Evolutionary conservation across 2,113 vertebrate species (phyloP), one percentile per base, ranked within the genome.

Genomic region (Nothoprocta pentlandii): DNA sequence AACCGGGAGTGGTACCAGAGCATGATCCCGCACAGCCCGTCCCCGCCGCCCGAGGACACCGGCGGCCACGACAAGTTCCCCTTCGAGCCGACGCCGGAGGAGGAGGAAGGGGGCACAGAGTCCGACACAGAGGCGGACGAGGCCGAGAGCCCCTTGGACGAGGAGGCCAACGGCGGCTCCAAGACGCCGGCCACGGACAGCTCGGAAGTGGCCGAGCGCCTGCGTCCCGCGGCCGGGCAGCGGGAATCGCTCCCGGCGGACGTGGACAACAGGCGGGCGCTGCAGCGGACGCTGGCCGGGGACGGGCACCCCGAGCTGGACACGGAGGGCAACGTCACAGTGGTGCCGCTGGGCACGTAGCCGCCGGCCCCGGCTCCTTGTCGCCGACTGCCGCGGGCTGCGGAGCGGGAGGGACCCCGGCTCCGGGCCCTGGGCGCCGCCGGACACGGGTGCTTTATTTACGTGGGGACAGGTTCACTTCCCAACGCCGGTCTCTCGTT

Each of bases 1-100:
- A 99, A 99, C 97, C 97, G 99, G 21, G 98, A 99, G 42, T 99
- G 99, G 99, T 99, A 99, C 96, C 99, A 99, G 95, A 99, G 99
- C 97, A 99, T 98, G 98, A 99, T 99, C 89, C 98, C 98, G 0
- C 98, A 96, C 92, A 99, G 99, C 95, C 99, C 99, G 0, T 98
- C 92, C 7, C 98, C 97, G 3, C 88, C 96, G 1, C 96, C 97
- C 0, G 91, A 98, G 17, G 93, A 19, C 13, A 95, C 90, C 69
- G 92, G 78, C 4, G 49, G 88, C 5, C 87, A 95, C 0, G 98
- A 99, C 62, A 98, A 98, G 91, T 98, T 99, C 97, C 98, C 99
- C 94, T 98, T 99, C 5, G 97, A 98, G 95, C 95, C 99, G 94
- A 98, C 98, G 0, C 88, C 99, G 94, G 98, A 99, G 81, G 98